Conservation (phyloP, 2,888 invertebrate species). For the Charanyca ferruginea region DNA sequence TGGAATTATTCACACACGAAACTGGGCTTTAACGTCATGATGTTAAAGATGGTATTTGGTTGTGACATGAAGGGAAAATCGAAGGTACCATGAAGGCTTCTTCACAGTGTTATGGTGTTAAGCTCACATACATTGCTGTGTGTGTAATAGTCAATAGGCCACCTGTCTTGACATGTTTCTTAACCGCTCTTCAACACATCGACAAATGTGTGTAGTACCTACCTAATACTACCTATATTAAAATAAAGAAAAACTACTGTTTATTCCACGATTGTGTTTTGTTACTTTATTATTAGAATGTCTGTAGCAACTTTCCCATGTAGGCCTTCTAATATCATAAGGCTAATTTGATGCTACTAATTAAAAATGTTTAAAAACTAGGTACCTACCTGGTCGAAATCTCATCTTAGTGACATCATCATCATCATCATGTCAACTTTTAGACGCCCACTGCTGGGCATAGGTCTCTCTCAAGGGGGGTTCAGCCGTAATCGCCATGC, state of each 20-base stretch:
- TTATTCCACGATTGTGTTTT: not conserved
- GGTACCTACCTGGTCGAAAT: too few species aligned
- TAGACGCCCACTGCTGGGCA: too few species aligned
- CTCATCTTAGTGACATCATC: too few species aligned
- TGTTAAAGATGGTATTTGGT: conserved; percentile 49
- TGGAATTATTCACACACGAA: conserved; percentile 43
- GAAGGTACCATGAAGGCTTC: conserved; percentile 58
- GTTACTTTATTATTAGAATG: not conserved
- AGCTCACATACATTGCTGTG: conserved; percentile 53
- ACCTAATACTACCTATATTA: too few species aligned
- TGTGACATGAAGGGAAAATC: conserved; percentile 51
- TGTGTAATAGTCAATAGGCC: conserved; percentile 63
- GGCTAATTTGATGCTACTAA: too few species aligned
- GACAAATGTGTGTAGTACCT: conserved; percentile 25
- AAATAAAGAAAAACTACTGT: conserved; percentile 19
- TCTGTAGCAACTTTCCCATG: too few species aligned
- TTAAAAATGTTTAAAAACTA: too few species aligned
- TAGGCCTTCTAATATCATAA: too few species aligned
- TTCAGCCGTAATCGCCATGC: too few species aligned
- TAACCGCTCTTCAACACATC: conserved; percentile 46
- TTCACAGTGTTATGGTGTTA: conserved; percentile 63
- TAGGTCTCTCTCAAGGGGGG: too few species aligned
- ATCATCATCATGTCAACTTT: too few species aligned
- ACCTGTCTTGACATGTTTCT: conserved; percentile 66
- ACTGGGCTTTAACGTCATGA: conserved; percentile 48